phyloP scores from a whole-genome alignment of 1,140 invertebrate genomes.

The Latrodectus geometricus region DNA sequence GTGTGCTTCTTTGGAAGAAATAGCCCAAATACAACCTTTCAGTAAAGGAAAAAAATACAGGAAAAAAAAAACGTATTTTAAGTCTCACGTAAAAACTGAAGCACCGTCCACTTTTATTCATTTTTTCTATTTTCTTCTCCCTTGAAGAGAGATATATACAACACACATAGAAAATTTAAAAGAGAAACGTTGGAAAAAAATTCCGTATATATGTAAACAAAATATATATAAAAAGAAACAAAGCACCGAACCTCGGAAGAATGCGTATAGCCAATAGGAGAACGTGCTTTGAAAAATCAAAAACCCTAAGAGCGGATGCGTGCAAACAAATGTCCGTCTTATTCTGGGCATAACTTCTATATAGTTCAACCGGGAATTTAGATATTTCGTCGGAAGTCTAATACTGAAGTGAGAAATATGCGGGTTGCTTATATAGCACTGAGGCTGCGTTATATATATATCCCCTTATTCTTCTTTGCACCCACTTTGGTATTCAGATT shows the following conservation, averaged over 20 bases:
- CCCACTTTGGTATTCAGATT: slow-evolving; percentile 41
- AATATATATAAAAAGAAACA: slow-evolving; percentile 27
- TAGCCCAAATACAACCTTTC: no score
- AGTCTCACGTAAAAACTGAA: slow-evolving; percentile 43
- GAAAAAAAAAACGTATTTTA: neutral
- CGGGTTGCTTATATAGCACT: slow-evolving; percentile 6
- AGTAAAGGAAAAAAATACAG: neutral
- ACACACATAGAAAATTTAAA: slow-evolving; percentile 47
- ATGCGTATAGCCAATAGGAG: slow-evolving; percentile 42
- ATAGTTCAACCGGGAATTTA: slow-evolving; percentile 45
- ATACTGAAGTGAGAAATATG: slow-evolving; percentile 24
- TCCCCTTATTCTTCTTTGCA: slow-evolving; percentile 1
- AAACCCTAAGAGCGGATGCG: neutral
- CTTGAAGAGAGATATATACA: slow-evolving; percentile 13
- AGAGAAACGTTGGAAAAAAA: slow-evolving; percentile 25
- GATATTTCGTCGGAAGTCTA: slow-evolving; percentile 51
- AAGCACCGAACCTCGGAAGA: neutral
- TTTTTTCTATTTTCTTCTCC: neutral
- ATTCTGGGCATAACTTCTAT: slow-evolving; percentile 1
- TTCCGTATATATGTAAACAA: slow-evolving; percentile 42
- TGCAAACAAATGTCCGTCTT: slow-evolving; percentile 54
- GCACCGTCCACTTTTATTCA: slow-evolving; percentile 6
- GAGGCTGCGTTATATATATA: slow-evolving; percentile 35
- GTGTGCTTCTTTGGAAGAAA: no score
- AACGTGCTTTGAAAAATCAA: slow-evolving; percentile 44